Evolutionary conservation across 2,888 invertebrate species (phyloP).

Genomic region (Melanostoma scalare): DNA sequence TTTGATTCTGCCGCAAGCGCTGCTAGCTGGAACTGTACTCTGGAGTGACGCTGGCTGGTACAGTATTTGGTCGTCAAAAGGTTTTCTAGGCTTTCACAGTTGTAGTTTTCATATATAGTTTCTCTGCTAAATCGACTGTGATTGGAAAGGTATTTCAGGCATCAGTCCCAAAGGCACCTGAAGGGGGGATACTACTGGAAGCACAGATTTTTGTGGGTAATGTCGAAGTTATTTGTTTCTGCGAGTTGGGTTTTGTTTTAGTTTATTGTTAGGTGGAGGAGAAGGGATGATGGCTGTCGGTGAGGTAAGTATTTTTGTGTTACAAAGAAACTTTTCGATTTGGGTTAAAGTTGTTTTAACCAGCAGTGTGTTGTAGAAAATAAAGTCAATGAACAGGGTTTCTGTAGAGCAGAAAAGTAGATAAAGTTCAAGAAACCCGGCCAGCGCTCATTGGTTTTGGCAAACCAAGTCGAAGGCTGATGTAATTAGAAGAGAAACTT

Average conservation of each 20-base stretch:
- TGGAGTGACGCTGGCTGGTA: not conserved
- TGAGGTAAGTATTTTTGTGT: slow-evolving; percentile 29
- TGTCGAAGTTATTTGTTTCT: slow-evolving; percentile 38
- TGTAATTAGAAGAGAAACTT: slow-evolving; percentile 48
- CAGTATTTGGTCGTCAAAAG: slow-evolving; percentile 33
- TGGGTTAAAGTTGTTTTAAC: slow-evolving; percentile 65
- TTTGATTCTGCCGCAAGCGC: slow-evolving; percentile 50
- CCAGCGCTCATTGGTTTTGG: slow-evolving; percentile 18
- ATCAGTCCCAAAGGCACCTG: not conserved
- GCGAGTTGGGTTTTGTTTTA: slow-evolving; percentile 1
- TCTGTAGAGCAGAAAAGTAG: slow-evolving; percentile 7
- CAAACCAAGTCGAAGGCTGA: slow-evolving; percentile 39
- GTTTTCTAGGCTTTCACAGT: slow-evolving; percentile 45
- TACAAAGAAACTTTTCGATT: slow-evolving; percentile 66
- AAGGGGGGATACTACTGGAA: not conserved
- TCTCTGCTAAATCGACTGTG: slow-evolving; percentile 53
- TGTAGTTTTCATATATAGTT: slow-evolving; percentile 53
- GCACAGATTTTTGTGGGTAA: slow-evolving; percentile 51
- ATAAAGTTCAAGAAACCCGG: slow-evolving; percentile 59
- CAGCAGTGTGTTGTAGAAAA: slow-evolving; percentile 6
- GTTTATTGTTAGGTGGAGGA: not conserved
- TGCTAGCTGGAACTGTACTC: not conserved
- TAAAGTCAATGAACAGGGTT: slow-evolving; percentile 22
- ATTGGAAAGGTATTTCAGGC: slow-evolving; percentile 69
- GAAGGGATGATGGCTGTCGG: not conserved